These are phyloP conservation scores for Cheilosia scutellata DNA, from an alignment of 2,888 invertebrate species.

Conservation along the genomic window DNA sequence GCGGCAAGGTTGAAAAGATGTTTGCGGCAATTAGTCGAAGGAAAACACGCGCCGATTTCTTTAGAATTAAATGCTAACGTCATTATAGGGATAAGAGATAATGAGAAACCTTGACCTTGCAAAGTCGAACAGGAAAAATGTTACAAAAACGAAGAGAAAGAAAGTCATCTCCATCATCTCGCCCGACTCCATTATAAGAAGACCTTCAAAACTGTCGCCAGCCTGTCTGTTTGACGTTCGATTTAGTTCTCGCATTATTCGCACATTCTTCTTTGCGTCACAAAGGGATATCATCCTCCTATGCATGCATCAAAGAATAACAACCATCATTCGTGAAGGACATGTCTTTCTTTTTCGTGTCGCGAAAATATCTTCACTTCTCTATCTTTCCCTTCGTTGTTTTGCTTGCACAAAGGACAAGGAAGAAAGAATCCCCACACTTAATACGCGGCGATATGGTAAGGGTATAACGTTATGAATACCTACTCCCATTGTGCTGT, in stretches of 20 bases:
- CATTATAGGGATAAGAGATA: too few species aligned
- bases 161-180: slow-evolving; percentile 12
- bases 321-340: slow-evolving; percentile 57
- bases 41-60: too few species aligned
- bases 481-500: slow-evolving; percentile 2
- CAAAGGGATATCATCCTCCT: not conserved
- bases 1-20: too few species aligned
- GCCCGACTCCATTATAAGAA: slow-evolving; percentile 6
- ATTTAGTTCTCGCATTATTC: slow-evolving; percentile 61
- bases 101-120: too few species aligned
- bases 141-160: not conserved
- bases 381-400: slow-evolving; percentile 26
- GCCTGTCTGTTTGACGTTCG: slow-evolving; percentile 57
- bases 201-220: slow-evolving; percentile 45
- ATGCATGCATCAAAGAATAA: slow-evolving; percentile 31
- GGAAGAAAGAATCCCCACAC: slow-evolving; percentile 21
- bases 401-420: slow-evolving; percentile 43
- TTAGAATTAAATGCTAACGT: not conserved
- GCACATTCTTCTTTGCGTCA: slow-evolving; percentile 34
- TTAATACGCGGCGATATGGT: not conserved
- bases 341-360: slow-evolving; percentile 50
- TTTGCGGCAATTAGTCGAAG: too few species aligned
- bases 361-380: slow-evolving; percentile 52
- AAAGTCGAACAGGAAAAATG: not conserved
- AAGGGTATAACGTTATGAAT: not conserved